Evolutionary conservation across 2,797 vertebrate genomes (phyloP), one percentile per base, ranked within the genome.

Genomic region (Trachops cirrhosus): DNA sequence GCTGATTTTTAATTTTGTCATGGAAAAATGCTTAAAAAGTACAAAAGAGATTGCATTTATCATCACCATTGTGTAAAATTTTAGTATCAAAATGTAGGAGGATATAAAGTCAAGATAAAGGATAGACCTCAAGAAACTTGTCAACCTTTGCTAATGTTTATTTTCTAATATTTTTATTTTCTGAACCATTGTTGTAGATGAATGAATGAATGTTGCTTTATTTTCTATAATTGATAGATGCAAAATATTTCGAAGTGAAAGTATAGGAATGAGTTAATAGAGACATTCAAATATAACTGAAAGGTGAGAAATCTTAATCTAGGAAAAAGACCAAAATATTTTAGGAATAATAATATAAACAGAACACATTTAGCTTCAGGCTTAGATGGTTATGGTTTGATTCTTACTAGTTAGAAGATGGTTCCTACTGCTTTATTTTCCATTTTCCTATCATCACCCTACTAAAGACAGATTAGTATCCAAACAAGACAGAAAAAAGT

Each of bases 121-220:
- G 37, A 74, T 90, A 75, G 37, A 21, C 1, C 12, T 57, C 22
- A 78, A 71, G 32, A 70, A 96, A 84, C 62, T 71, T 64, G 14
- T 73, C 12, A 70, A 4, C n/a, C 12, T 73, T 79, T 96, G n/a
- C 71, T 34, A 89, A 21, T 73, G 48, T 91, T 93, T 59, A 44
- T 93, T 87, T 84, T 41, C 73, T 79, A 37, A 71, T 86, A 83
- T 34, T 93, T 34, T 89, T 86, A 48, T 67, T 95, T 93, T 93
- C 83, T 94, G 74, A 68, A 73, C 39, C 32, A 16, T 89, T 94
- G 46, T 93, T 29, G 14, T 91, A 52, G 52, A 89, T 90, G 34
- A 78, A 7, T 74, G 48, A 67, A 52, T 92, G 44, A 78, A n/a
- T 89, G 59, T 71, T 12, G 52, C 21, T 50, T 11, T 83, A 32